These are phyloP conservation scores for Caenorhabditis panamensis DNA, from an alignment of 2,888 invertebrate species.

Conservation along the genomic window DNA sequence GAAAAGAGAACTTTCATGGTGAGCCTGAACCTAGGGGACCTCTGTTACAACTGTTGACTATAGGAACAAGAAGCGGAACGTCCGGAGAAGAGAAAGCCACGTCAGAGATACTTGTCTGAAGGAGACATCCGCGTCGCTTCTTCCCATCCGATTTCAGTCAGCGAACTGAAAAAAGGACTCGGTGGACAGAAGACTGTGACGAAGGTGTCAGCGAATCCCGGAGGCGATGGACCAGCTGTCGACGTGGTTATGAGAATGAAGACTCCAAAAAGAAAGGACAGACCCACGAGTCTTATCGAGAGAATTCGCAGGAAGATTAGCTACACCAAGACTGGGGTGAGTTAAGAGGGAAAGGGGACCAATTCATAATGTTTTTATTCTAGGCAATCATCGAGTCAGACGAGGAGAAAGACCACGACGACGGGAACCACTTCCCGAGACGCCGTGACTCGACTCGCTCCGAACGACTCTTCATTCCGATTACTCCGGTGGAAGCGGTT, in stretches of 20 bases:
- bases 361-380: not conserved
- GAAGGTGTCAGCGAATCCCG: slow-evolving; percentile 42
- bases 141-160: slow-evolving; percentile 43
- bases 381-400: slow-evolving; percentile 60
- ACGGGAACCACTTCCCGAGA: slow-evolving; percentile 26
- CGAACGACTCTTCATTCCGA: slow-evolving; percentile 56
- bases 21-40: no score
- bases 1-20: slow-evolving; percentile 50
- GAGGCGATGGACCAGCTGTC: slow-evolving; percentile 16
- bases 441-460: slow-evolving; percentile 55
- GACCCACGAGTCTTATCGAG: slow-evolving; percentile 60
- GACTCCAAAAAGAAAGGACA: slow-evolving; percentile 40
- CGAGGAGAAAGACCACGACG: slow-evolving; percentile 54
- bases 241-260: slow-evolving; percentile 47
- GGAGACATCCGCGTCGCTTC: slow-evolving; percentile 52
- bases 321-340: slow-evolving; percentile 57
- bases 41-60: not conserved
- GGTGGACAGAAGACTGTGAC: slow-evolving; percentile 15
- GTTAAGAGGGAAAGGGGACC: not conserved
- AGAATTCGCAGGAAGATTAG: slow-evolving; percentile 58
- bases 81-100: slow-evolving; percentile 52
- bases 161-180: slow-evolving; percentile 53
- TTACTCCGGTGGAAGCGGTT: slow-evolving; percentile 55
- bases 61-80: slow-evolving; percentile 44
- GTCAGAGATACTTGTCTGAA: slow-evolving; percentile 57